Base-by-base conservation (phyloP, 2,797 vertebrate species). In the Heterohyrax brucei region DNA sequence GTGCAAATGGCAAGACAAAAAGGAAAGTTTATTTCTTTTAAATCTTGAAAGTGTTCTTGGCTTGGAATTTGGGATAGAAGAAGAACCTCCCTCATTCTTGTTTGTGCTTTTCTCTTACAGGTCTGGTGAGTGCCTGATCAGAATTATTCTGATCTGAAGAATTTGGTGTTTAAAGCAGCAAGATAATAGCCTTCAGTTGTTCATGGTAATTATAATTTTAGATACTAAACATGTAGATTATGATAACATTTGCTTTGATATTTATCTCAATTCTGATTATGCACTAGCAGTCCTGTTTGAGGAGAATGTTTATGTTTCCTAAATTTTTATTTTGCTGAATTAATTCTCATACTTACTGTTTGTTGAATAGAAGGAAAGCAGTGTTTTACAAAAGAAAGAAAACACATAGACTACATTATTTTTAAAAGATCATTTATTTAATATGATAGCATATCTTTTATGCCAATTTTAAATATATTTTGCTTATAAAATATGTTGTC, bases 161-260 rank as follows among this genome's bases (percentile, higher is more conserved):
- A 95, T 97, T 98, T 98, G 90, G 87, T 91, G 95, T 97, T 97
- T 92, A 93, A 86, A 96, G 98, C 98, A 85, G 91, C 98, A 94
- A 98, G 98, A 98, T 97, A 97, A 98, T 96, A 97, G 97, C 95
- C 98, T 97, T 73, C 87, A 98, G 24, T 98, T 98, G 98, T 99
- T 98, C 98, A 99, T 99, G 98, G 98, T 99, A 98, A 98, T 64
- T 93, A 93, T 96, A 9, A 94, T 72, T 89, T 95, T 93, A 93
- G 44, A 30, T 97, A 56, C 91, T 93, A 68, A 91, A 16, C 70
- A 6, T 90, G 91, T 62, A 50, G 79, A 94, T 13, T 77, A 48
- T 44, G 39, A 80, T 88, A 53, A 12, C 19, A 2, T 95, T 95
- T 92, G 59, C 48, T 96, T 88, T 93, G 44, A 44, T 79, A 62